Evolutionary conservation across 2,888 invertebrate species (phyloP).

Genomic region (Melolontha melolontha): DNA sequence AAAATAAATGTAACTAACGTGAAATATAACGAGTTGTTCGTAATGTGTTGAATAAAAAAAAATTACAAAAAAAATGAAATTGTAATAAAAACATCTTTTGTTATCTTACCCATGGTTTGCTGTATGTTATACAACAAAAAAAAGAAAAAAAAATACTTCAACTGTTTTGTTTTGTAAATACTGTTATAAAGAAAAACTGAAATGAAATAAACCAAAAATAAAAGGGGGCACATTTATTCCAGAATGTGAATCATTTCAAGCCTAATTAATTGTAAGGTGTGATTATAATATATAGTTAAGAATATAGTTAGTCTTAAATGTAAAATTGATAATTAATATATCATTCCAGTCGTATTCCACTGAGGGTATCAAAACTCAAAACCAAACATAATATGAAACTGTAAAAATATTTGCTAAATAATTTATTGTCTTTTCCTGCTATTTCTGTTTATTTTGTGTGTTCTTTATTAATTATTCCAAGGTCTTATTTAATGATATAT

Average conservation of each 20-base stretch:
- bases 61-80: constrained; percentile 26
- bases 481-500: neutral
- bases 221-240: constrained; percentile 41
- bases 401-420: constrained; percentile 61
- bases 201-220: constrained; percentile 33
- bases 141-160: constrained; percentile 15
- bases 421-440: constrained; percentile 51
- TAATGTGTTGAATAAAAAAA: constrained; percentile 40
- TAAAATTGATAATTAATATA: constrained; percentile 57
- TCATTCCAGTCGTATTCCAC: constrained; percentile 59
- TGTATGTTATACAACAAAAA: constrained; percentile 19
- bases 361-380: constrained; percentile 43
- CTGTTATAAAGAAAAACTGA: constrained; percentile 36
- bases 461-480: no score
- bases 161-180: constrained; percentile 45
- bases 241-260: constrained; percentile 53
- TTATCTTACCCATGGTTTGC: constrained; percentile 27
- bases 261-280: constrained; percentile 61
- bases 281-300: constrained; percentile 58
- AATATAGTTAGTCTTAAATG: constrained; percentile 59
- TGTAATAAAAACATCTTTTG: constrained; percentile 20
- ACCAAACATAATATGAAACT: constrained; percentile 52
- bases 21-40: constrained; percentile 39
- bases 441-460: constrained; percentile 18
- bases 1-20: constrained; percentile 37